Conservation (phyloP, 2,888 invertebrate species). For the Ramazzottius varieornatus region DNA sequence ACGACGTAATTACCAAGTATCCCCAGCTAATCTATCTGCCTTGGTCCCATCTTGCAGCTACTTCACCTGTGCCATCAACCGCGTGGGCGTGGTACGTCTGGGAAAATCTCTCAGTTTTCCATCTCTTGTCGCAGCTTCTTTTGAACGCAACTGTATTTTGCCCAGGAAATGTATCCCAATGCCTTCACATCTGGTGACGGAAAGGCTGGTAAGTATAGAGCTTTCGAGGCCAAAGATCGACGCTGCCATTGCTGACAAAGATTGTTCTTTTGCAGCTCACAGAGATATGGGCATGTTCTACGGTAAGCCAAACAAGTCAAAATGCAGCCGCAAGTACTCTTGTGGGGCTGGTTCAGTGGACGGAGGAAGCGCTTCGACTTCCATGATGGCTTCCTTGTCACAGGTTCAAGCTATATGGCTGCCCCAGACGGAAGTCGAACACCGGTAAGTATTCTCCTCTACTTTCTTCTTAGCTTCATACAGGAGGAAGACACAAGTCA, state of each 20-base stretch:
- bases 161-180: constrained; percentile 36
- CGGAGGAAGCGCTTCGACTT: not conserved
- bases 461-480: too few relatives aligned
- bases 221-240: too few relatives aligned
- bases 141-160: constrained; percentile 6
- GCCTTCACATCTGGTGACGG: constrained; percentile 65
- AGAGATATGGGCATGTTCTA: constrained; percentile 73
- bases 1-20: too few relatives aligned
- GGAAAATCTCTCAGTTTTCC: not conserved
- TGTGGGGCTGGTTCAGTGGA: not conserved
- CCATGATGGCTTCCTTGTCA: constrained; percentile 6
- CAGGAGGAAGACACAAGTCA: constrained; percentile 1
- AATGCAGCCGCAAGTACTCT: not conserved
- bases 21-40: too few relatives aligned
- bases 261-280: constrained; percentile 26
- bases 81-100: constrained; percentile 59
- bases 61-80: constrained; percentile 69
- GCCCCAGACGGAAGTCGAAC: constrained; percentile 77
- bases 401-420: constrained; percentile 61
- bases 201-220: constrained; percentile 30
- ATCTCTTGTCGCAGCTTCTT: not conserved
- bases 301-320: too few relatives aligned
- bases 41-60: constrained; percentile 30
- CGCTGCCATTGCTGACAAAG: too few relatives aligned
- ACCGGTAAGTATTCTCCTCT: constrained; percentile 40